Percentiles rank a stretch among this genome's conserved stretches.
Conservation (phyloP, 1,140 invertebrate species). For the Pseudomyrmex cubaensis region DNA sequence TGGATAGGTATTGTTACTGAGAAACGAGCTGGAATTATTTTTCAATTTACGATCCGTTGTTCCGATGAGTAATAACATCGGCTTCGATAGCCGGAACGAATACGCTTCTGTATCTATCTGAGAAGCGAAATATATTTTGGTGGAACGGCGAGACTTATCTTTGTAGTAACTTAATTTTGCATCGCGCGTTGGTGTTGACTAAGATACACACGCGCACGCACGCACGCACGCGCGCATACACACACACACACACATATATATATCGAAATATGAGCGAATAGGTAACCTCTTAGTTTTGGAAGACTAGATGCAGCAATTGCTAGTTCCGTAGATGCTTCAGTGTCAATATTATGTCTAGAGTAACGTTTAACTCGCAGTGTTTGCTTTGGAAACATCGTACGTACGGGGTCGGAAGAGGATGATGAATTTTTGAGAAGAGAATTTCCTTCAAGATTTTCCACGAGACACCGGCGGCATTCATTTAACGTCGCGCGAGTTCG, state of each 20-base stretch:
- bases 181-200: not conserved
- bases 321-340: constrained; percentile 33
- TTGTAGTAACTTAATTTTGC: not conserved
- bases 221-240: not conserved
- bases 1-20: constrained; percentile 61
- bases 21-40: constrained; percentile 64
- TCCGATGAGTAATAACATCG: constrained; percentile 53
- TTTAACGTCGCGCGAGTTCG: constrained; percentile 70
- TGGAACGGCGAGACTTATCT: not conserved
- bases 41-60: constrained; percentile 54
- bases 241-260: not conserved
- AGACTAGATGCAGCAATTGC: constrained; percentile 35
- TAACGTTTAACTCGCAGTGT: constrained; percentile 55
- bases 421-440: constrained; percentile 58
- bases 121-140: constrained; percentile 33
- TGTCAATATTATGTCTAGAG: constrained; percentile 48
- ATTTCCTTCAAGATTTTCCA: constrained; percentile 61
- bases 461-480: constrained; percentile 55
- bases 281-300: constrained; percentile 4
- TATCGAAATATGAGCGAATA: not conserved
- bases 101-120: constrained; percentile 13
- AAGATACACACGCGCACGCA: not conserved
- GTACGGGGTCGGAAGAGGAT: constrained; percentile 24
- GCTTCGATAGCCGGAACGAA: constrained; percentile 11
- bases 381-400: constrained; percentile 44